Evolutionary conservation across 2,797 vertebrate species (phyloP).

Genomic region (Lycodopsis pacificus): DNA sequence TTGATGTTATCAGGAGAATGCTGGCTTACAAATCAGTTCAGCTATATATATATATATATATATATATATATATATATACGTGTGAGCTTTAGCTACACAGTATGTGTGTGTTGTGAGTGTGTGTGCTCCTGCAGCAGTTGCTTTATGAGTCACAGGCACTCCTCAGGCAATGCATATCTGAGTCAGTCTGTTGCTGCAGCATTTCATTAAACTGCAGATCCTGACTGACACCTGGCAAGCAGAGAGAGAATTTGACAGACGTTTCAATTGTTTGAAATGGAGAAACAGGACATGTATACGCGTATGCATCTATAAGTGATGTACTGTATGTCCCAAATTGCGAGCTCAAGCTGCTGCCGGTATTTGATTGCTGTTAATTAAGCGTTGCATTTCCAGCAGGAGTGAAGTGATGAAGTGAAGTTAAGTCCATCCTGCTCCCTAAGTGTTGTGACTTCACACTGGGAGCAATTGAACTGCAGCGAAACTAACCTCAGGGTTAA

Average conservation of each 20-base stretch:
- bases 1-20: slow-evolving; percentile 4
- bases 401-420: slow-evolving; percentile 25
- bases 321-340: neutral
- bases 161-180: slow-evolving; percentile 45
- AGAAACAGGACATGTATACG: neutral
- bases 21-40: slow-evolving; percentile 21
- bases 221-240: slow-evolving; percentile 39
- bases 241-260: neutral
- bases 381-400: slow-evolving; percentile 32
- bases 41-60: neutral
- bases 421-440: slow-evolving; percentile 13
- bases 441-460: slow-evolving; percentile 10
- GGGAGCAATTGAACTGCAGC: neutral
- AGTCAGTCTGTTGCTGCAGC: slow-evolving; percentile 53
- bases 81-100: neutral
- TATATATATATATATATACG: too few relatives aligned
- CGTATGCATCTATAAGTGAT: neutral
- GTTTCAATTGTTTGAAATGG: slow-evolving; percentile 37
- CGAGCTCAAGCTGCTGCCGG: neutral
- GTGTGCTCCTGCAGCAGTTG: slow-evolving; percentile 30
- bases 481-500: slow-evolving; percentile 4
- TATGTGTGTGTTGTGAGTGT: neutral
- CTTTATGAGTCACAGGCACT: slow-evolving; percentile 63
- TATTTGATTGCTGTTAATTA: slow-evolving; percentile 49
- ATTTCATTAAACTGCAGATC: slow-evolving; percentile 55